Conservation (phyloP, 2,113 vertebrate genomes). For the Melierax canorus region DNA sequence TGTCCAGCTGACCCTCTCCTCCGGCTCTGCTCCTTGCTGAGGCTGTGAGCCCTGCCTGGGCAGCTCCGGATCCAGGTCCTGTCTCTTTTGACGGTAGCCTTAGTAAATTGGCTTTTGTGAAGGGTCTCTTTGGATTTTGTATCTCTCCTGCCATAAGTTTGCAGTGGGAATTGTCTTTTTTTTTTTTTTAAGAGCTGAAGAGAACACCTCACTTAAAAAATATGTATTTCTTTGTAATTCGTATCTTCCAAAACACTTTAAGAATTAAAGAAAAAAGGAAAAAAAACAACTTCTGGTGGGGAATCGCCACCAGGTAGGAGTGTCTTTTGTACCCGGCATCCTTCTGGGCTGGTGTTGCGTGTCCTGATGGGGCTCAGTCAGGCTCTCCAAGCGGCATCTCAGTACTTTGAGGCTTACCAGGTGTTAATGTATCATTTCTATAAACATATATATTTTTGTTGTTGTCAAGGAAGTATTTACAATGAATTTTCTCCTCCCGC, state of each 20-base stretch:
- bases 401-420: not conserved
- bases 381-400: not conserved
- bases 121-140: not conserved
- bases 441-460: constrained; percentile 62
- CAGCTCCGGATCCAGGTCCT: not conserved
- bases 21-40: not conserved
- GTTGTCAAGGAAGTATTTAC: constrained; percentile 22
- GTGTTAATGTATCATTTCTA: constrained; percentile 40
- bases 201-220: constrained; percentile 9
- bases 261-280: not conserved
- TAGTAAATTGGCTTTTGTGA: not conserved
- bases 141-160: not conserved
- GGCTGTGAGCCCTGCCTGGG: not conserved
- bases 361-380: rapidly evolving
- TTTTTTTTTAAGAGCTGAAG: constrained; percentile 40
- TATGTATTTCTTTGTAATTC: constrained; percentile 39
- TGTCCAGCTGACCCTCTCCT: not conserved
- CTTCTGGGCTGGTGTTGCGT: not conserved
- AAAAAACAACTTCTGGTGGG: not conserved
- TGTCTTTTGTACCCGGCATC: not conserved
- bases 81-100: not conserved
- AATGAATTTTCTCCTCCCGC: constrained; percentile 15
- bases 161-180: not conserved
- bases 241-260: constrained; percentile 22
- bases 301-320: not conserved